Percentiles rank a stretch among this genome's conserved stretches.
Evolutionary conservation across 2,888 invertebrate species (phyloP).

Genomic region (Allacma fusca): DNA sequence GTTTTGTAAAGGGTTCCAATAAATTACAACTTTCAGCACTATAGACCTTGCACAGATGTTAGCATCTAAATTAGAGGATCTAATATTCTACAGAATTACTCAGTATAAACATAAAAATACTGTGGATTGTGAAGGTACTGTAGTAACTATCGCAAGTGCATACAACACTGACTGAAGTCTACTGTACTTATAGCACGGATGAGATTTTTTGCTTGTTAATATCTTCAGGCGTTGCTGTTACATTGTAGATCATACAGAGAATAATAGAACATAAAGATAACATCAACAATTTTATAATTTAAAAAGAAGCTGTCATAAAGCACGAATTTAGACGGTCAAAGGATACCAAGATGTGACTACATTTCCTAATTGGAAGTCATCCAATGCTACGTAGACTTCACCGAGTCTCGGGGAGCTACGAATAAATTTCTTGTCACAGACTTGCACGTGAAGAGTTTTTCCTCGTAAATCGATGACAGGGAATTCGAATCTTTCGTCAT

Average conservation of each 20-base stretch:
- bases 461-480: conserved; percentile 59
- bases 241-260: not conserved
- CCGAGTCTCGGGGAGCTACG: conserved; percentile 58
- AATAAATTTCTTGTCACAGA: conserved; percentile 61
- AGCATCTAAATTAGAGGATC: too few species aligned
- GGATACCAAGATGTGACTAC: conserved; percentile 60
- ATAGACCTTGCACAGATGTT: too few species aligned
- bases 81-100: too few species aligned
- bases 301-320: not conserved
- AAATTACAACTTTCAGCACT: too few species aligned
- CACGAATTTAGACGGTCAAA: conserved; percentile 22
- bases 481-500: conserved; percentile 61
- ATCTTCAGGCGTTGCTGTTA: not conserved
- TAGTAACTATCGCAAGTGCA: too few species aligned
- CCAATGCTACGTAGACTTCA: conserved; percentile 56
- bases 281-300: not conserved
- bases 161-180: not conserved
- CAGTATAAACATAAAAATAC: too few species aligned
- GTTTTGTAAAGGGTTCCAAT: too few species aligned
- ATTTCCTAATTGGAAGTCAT: conserved; percentile 60
- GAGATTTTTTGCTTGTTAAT: not conserved
- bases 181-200: not conserved
- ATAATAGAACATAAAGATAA: not conserved
- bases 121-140: too few species aligned
- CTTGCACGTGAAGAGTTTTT: conserved; percentile 59